Conservation (phyloP, 2,113 vertebrate genomes). For the Chaetodon trifascialis region DNA sequence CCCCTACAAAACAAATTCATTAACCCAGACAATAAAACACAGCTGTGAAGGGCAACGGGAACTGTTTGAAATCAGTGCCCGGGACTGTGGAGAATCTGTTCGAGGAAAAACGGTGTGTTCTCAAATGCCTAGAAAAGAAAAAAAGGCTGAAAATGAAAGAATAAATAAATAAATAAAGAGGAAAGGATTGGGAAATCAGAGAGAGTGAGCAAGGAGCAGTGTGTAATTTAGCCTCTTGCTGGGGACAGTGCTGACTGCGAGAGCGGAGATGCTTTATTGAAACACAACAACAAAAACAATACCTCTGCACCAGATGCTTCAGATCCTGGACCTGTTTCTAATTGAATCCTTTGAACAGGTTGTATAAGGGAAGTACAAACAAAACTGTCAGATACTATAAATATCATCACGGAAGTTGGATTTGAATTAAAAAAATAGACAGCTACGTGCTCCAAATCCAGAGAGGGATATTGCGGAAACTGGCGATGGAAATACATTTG, state of each 20-base stretch:
- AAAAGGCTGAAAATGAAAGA: background rate
- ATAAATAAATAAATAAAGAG: background rate
- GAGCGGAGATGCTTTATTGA: slow-evolving; percentile 56
- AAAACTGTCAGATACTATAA: slow-evolving; percentile 63
- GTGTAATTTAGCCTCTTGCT: slow-evolving; percentile 64
- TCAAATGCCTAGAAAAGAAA: slow-evolving; percentile 36
- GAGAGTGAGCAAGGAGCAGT: slow-evolving; percentile 44
- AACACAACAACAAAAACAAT: slow-evolving; percentile 58
- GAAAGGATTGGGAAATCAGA: slow-evolving; percentile 40
- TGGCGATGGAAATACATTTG: slow-evolving; percentile 37
- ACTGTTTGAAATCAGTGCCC: slow-evolving; percentile 74
- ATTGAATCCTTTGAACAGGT: slow-evolving; percentile 71
- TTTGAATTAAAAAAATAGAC: slow-evolving; percentile 27
- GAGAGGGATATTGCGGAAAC: slow-evolving; percentile 44
- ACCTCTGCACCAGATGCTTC: slow-evolving; percentile 55
- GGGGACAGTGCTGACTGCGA: slow-evolving; percentile 47
- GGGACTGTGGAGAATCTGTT: slow-evolving; percentile 66
- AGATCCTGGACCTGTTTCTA: slow-evolving; percentile 53
- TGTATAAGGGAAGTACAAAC: slow-evolving; percentile 70
- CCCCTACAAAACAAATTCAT: slow-evolving; percentile 83
- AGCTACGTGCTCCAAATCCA: slow-evolving; percentile 38
- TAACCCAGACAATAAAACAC: slow-evolving; percentile 81
- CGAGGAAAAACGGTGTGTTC: slow-evolving; percentile 57
- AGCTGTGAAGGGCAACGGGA: slow-evolving; percentile 76
- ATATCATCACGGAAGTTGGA: slow-evolving; percentile 50